A percentile compares a stretch with the other conserved stretches of the same genome.
Conservation (phyloP, 2,888 invertebrate genomes). For the Athripsodes cinereus region DNA sequence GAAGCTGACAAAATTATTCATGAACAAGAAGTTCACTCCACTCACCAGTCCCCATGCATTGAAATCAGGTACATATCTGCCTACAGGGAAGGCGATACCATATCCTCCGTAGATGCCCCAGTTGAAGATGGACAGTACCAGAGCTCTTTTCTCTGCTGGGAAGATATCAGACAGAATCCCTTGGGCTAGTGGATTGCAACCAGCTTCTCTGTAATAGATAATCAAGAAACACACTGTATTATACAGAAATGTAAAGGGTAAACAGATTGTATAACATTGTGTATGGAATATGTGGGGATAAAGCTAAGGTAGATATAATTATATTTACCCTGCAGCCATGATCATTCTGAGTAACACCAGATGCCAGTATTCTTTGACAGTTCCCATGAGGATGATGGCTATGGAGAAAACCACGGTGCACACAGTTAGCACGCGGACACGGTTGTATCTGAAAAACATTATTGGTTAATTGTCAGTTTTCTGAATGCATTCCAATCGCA, state of each 20-base stretch:
- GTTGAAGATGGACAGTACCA: constrained; percentile 89
- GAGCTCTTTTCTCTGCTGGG: constrained; percentile 72
- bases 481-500: background rate
- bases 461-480: background rate
- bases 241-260: too few species aligned
- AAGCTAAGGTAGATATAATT: background rate
- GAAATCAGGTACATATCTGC: constrained; percentile 71
- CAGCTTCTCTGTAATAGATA: constrained; percentile 59
- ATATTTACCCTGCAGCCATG: constrained; percentile 71
- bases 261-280: too few species aligned
- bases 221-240: too few species aligned
- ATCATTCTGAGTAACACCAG: constrained; percentile 78
- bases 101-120: constrained; percentile 96
- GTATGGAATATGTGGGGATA: too few species aligned
- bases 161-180: constrained; percentile 79
- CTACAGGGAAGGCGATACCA: constrained; percentile 87
- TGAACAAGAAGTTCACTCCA: too few species aligned
- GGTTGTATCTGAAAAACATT: constrained; percentile 48
- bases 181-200: constrained; percentile 81
- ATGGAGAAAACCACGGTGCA: constrained; percentile 77
- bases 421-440: constrained; percentile 67
- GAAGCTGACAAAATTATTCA: too few species aligned
- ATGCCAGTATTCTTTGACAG: constrained; percentile 85
- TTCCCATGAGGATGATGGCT: constrained; percentile 80
- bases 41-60: constrained; percentile 69